Evolutionary conservation across 2,888 invertebrate genomes (phyloP).

Genomic region (Theretra japonica): DNA sequence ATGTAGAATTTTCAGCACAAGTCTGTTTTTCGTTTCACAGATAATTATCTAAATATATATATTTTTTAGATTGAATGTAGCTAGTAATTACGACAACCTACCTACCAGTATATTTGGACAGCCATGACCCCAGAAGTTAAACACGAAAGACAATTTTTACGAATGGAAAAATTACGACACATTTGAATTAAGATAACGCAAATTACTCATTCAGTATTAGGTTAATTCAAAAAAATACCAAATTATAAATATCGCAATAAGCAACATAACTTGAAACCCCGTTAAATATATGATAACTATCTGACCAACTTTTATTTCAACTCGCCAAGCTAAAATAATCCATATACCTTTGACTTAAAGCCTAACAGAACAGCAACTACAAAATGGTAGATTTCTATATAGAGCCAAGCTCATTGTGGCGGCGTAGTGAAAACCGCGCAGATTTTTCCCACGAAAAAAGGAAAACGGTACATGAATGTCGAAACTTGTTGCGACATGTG

Average conservation of each 20-base stretch:
- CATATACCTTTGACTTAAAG: background rate
- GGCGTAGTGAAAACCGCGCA: conserved; percentile 71
- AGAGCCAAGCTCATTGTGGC: conserved; percentile 62
- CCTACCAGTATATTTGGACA: no score
- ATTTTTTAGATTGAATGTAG: no score
- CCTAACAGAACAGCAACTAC: conserved; percentile 35
- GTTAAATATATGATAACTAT: conserved; percentile 23
- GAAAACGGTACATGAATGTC: conserved; percentile 35
- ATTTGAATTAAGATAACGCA: background rate
- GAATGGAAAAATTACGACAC: background rate
- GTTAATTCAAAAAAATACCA: background rate
- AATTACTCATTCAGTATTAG: background rate
- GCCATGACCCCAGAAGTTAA: no score
- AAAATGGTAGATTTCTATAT: conserved; percentile 47
- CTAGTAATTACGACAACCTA: no score
- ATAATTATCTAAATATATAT: no score
- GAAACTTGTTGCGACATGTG: conserved; percentile 43
- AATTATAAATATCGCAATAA: conserved; percentile 18
- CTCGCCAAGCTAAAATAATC: background rate
- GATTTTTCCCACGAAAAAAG: conserved; percentile 73
- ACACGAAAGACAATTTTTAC: background rate
- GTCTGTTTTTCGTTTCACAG: no score
- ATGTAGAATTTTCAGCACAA: no score
- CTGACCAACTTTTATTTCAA: background rate
- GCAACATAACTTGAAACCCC: conserved; percentile 22